Conservation (phyloP, 2,797 vertebrate genomes). For the Coregonus suidteri region DNA sequence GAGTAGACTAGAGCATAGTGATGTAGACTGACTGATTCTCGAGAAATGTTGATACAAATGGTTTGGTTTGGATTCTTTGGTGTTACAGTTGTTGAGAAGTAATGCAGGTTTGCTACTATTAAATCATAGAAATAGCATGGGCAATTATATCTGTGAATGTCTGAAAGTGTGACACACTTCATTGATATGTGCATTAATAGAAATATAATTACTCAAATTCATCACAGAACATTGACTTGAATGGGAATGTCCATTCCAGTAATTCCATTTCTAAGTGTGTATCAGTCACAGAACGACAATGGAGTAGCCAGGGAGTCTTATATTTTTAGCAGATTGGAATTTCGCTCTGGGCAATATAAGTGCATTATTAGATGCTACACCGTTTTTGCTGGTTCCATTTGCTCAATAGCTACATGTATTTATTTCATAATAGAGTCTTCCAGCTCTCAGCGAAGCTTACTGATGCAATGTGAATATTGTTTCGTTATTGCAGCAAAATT, state of each 20-base stretch:
- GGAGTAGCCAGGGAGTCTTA: constrained; percentile 15
- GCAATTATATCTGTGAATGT: neutral
- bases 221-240: too few relatives aligned
- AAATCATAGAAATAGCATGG: constrained; percentile 34
- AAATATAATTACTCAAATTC: too few relatives aligned
- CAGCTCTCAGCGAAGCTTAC: constrained; percentile 35
- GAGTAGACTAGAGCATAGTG: neutral
- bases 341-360: constrained; percentile 51
- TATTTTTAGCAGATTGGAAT: constrained; percentile 41
- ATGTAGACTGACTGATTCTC: constrained; percentile 31
- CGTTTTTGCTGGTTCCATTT: constrained; percentile 35
- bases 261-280: constrained; percentile 27
- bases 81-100: constrained; percentile 15
- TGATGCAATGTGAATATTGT: constrained; percentile 21
- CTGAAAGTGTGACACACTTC: constrained; percentile 22
- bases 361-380: constrained; percentile 43
- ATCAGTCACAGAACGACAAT: constrained; percentile 27
- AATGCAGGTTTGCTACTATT: constrained; percentile 9
- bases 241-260: constrained; percentile 7
- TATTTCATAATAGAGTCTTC: constrained; percentile 13
- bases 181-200: neutral
- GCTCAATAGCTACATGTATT: constrained; percentile 40
- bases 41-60: neutral
- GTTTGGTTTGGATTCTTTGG: constrained; percentile 47
- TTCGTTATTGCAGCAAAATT: constrained; percentile 30